Evolutionary conservation across 2,113 vertebrate genomes (phyloP).

Genomic region (Canis aureus): DNA sequence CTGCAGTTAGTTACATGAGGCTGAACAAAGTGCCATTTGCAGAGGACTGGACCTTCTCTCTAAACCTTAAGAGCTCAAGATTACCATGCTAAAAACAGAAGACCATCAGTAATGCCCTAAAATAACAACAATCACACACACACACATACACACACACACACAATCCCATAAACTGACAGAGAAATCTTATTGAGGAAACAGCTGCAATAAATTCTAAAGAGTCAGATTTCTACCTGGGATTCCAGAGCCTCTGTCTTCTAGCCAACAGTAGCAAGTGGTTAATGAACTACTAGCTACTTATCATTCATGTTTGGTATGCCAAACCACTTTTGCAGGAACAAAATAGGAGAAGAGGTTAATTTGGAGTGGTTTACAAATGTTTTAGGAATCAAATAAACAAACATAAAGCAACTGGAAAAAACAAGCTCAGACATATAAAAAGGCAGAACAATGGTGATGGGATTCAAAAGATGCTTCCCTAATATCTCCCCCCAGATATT

Average conservation of each 20-base stretch:
- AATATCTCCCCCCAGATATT: background rate
- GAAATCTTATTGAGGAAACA: background rate
- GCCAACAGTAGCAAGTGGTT: background rate
- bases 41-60: background rate
- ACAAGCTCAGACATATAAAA: background rate
- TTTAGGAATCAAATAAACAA: background rate
- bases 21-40: background rate
- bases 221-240: background rate
- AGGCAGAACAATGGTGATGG: background rate
- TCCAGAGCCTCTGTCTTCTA: background rate
- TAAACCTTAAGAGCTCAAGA: background rate
- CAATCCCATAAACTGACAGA: background rate
- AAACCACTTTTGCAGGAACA: background rate
- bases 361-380: background rate
- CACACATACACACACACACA: background rate
- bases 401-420: background rate
- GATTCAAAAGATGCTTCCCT: rapidly evolving
- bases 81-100: slow-evolving; percentile 33
- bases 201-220: background rate
- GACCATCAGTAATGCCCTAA: background rate
- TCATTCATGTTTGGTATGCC: background rate
- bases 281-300: background rate
- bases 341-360: background rate
- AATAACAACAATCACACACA: background rate
- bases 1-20: background rate